These are phyloP conservation scores for Lepidochitona cinerea DNA, from an alignment of 2,888 invertebrate species.

Conservation along the genomic window DNA sequence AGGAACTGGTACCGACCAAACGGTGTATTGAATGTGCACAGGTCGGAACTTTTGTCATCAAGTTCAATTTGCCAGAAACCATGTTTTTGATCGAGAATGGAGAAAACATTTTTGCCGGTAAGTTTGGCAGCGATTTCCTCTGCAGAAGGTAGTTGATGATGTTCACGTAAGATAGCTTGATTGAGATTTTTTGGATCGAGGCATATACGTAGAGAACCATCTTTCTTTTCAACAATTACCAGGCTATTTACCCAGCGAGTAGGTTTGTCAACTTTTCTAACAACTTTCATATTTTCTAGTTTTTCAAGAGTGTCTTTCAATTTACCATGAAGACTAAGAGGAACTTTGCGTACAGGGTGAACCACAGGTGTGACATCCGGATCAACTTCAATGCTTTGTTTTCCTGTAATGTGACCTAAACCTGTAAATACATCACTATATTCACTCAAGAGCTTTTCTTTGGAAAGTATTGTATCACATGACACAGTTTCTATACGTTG, in stretches of 20 bases:
- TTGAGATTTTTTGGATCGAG: too few relatives aligned
- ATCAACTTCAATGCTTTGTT: not conserved
- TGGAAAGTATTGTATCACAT: not conserved
- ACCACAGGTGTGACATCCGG: not conserved
- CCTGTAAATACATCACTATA: constrained; percentile 1
- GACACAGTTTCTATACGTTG: not conserved
- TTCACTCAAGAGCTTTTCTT: not conserved
- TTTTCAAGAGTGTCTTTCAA: not conserved
- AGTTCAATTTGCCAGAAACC: constrained; percentile 35
- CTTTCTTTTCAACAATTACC: too few relatives aligned
- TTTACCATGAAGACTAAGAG: not conserved
- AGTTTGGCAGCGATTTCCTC: too few relatives aligned
- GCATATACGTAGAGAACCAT: too few relatives aligned
- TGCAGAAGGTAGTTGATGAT: too few relatives aligned
- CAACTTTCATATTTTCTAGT: not conserved
- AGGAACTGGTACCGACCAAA: constrained; percentile 24
- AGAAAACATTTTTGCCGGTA: constrained; percentile 26
- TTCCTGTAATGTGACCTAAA: not conserved
- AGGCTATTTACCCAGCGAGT: too few relatives aligned
- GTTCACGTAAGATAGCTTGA: too few relatives aligned
- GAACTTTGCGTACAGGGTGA: not conserved
- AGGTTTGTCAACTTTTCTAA: not conserved
- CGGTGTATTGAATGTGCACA: constrained; percentile 39
- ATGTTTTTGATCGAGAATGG: constrained; percentile 29
- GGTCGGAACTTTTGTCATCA: constrained; percentile 23